Base-by-base conservation (phyloP, 2,888 invertebrate genomes). In the Adineta ricciae region DNA sequence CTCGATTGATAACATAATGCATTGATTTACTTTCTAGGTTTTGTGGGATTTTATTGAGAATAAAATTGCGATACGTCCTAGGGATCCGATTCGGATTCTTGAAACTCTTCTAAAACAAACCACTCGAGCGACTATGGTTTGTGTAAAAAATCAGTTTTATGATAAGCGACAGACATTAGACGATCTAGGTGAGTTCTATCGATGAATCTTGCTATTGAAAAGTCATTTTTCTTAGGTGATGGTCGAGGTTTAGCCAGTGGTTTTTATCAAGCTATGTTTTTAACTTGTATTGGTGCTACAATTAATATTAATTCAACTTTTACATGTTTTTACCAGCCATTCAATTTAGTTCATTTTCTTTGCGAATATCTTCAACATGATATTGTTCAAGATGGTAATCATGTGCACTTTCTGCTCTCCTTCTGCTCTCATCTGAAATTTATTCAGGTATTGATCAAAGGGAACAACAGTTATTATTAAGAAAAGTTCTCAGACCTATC, bases 231-330 rank as follows among this genome's bases (percentile, higher is more conserved):
- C 50, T 50, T 50, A 78, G 78, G 78, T 78, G 78, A 78, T 41
- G 78, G 78, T 41, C 78, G 78, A 41, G 78, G 78, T 41, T 41
- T 78, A 78, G 78, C 24, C 3, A 8, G 9, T 41, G 78, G 78
- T 0, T 78, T n/a, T n/a, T 78, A 78, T 78, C 78, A 78, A 78
- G 78, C 78, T 9, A 78, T 78, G 78, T 78, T 78, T 78, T n/a
- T 78, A 78, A 78, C 78, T 0, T 9, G 41, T 24, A 11, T 78
- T n/a, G 78, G 78, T 78, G 78, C 41, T 3, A 78, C 78, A 21
- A 8, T 78, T 41, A 78, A 78, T 41, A 78, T 78, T 24, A 78
- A 78, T 41, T 41, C 38, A 3, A 78, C 78, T 41, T 78, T 78
- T n/a, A 78, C 78, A n/a, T 78, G 78, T 41, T 78, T 78, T 24